phyloP scores from a whole-genome alignment of 2,797 vertebrate genomes.

The Falco concolor region DNA sequence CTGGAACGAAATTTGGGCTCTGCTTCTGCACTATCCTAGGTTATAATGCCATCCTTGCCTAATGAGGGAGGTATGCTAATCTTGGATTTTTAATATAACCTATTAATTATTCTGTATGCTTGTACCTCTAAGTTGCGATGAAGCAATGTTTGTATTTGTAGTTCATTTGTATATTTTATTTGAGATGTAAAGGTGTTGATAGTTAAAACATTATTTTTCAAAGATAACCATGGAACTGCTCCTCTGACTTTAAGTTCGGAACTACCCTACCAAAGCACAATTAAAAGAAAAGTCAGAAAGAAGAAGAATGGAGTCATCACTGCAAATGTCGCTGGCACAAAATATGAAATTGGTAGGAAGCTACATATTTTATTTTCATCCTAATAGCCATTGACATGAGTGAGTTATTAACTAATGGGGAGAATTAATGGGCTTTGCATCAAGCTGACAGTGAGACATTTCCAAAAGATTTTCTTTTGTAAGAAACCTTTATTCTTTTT shows the following conservation, averaged over 20 bases:
- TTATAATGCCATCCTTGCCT: slow-evolving; percentile 93
- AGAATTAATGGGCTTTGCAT: background rate
- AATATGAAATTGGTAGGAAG: slow-evolving; percentile 95
- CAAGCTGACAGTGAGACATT: background rate
- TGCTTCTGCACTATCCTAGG: slow-evolving; percentile 46
- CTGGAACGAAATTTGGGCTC: slow-evolving; percentile 68
- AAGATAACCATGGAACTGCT: slow-evolving; percentile 87
- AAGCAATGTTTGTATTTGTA: background rate
- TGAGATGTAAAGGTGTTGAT: background rate
- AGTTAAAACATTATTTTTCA: slow-evolving; percentile 2
- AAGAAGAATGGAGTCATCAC: slow-evolving; percentile 90
- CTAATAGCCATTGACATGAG: background rate
- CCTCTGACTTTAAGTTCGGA: slow-evolving; percentile 81
- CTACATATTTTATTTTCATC: background rate
- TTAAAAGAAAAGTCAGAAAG: slow-evolving; percentile 90
- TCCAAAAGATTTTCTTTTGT: background rate
- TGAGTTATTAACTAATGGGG: background rate
- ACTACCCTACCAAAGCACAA: slow-evolving; percentile 82
- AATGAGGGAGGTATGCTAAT: slow-evolving; percentile 88
- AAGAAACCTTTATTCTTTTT: background rate
- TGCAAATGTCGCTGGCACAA: slow-evolving; percentile 90
- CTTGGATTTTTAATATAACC: background rate
- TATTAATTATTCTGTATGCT: background rate
- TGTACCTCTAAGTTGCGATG: background rate
- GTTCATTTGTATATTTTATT: background rate